Percentiles rank a stretch among this genome's conserved stretches.
Conservation (phyloP, 2,113 vertebrate genomes). For the Lethenteron camtschaticum region DNA sequence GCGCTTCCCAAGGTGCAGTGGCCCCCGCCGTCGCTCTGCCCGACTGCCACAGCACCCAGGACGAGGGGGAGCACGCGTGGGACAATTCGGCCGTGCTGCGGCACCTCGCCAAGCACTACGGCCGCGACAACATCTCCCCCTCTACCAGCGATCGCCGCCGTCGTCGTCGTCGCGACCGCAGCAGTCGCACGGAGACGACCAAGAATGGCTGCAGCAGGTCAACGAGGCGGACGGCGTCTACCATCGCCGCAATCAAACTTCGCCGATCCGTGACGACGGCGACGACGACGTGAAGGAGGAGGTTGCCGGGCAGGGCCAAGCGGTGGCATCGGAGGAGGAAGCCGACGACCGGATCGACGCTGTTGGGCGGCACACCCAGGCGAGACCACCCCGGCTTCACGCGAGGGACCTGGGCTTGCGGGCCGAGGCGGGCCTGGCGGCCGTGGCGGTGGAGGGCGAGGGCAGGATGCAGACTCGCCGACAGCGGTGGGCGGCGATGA, state of each 20-base stretch:
- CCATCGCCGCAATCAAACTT: neutral
- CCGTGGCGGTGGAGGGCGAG: neutral
- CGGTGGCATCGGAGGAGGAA: neutral
- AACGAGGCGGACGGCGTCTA: rapidly evolving
- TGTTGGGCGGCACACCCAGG: neutral
- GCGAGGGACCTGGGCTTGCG: neutral
- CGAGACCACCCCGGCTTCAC: neutral
- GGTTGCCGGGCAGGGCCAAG: neutral
- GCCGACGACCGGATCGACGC: neutral
- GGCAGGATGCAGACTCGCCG: conserved; percentile 10
- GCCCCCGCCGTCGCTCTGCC: conserved; percentile 57
- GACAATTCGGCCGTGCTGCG: conserved; percentile 33
- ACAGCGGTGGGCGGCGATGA: conserved; percentile 22
- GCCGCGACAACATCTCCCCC: conserved; percentile 28
- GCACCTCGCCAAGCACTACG: conserved; percentile 50
- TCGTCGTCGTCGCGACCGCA: conserved; percentile 9
- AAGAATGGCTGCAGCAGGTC: neutral
- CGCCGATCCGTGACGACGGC: neutral
- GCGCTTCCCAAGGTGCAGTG: conserved; percentile 52
- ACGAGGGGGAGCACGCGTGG: conserved; percentile 47
- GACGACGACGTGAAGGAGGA: neutral
- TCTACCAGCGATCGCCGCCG: conserved; percentile 13
- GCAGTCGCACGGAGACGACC: rapidly evolving
- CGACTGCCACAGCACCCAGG: conserved; percentile 43
- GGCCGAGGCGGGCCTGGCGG: neutral